Evolutionary conservation across 2,888 invertebrate genomes (phyloP).

Genomic region (Ophraella communa): DNA sequence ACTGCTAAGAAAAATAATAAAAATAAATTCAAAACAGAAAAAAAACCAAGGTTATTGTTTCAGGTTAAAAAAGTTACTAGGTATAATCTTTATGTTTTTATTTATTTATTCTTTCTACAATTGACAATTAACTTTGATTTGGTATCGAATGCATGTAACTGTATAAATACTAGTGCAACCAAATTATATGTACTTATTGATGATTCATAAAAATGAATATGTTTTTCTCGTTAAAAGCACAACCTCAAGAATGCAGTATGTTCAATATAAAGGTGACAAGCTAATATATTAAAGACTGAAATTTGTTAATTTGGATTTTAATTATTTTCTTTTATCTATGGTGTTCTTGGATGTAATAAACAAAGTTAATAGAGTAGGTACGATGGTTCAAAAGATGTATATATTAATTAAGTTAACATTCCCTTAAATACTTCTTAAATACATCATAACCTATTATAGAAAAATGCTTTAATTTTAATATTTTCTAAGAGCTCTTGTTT

Average conservation of each 20-base stretch:
- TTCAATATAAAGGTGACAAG: neutral
- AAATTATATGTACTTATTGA: neutral
- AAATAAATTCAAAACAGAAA: too few species aligned
- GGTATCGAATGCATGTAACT: neutral
- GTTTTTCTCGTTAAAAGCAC: neutral
- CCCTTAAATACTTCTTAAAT: too few species aligned
- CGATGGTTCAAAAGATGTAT: neutral
- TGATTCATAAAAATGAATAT: neutral
- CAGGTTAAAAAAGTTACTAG: too few species aligned
- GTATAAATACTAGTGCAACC: neutral
- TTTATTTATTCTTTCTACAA: too few species aligned
- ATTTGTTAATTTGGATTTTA: constrained; percentile 22
- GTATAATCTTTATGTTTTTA: too few species aligned
- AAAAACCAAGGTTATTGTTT: too few species aligned
- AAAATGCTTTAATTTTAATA: too few species aligned
- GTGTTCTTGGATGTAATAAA: neutral
- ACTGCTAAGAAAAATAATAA: too few species aligned
- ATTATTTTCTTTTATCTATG: neutral
- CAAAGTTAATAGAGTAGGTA: neutral
- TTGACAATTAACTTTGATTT: too few species aligned
- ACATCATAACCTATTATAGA: too few species aligned
- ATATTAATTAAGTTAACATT: neutral
- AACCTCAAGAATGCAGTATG: neutral
- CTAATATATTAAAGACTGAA: constrained; percentile 45
- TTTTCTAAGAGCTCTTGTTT: too few species aligned